Evolutionary conservation across 2,113 vertebrate species (phyloP).

Genomic region (Anguilla rostrata): DNA sequence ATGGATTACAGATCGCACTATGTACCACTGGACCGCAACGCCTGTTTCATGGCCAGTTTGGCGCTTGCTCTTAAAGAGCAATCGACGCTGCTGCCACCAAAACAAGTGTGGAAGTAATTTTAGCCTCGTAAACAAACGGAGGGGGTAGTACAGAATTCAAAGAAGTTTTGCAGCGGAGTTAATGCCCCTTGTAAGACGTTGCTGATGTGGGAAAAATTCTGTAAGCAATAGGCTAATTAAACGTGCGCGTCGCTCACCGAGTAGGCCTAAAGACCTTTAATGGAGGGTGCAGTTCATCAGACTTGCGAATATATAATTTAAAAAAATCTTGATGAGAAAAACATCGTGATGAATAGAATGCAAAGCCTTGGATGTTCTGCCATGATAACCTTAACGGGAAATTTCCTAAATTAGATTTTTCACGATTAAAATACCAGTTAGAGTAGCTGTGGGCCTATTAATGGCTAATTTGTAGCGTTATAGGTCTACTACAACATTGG

Average conservation of each 20-base stretch:
- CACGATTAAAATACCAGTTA: not conserved
- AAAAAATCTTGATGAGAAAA: not conserved
- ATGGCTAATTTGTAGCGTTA: not conserved
- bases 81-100: conserved; percentile 30
- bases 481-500: not conserved
- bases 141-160: conserved; percentile 50
- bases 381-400: not conserved
- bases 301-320: not conserved
- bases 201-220: conserved; percentile 24
- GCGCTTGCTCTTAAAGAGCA: conserved; percentile 28
- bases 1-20: conserved; percentile 46
- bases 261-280: not conserved
- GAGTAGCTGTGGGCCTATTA: not conserved
- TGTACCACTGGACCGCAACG: conserved; percentile 35
- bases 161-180: conserved; percentile 19
- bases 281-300: not conserved
- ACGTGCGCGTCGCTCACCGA: not conserved
- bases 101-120: conserved; percentile 66
- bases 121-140: conserved; percentile 57
- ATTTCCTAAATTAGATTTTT: not conserved
- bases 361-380: not conserved
- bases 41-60: conserved; percentile 39
- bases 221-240: conserved; percentile 3
- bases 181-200: conserved; percentile 12
- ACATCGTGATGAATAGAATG: not conserved